Conservation (phyloP, 2,113 vertebrate genomes). For the Strix uralensis region DNA sequence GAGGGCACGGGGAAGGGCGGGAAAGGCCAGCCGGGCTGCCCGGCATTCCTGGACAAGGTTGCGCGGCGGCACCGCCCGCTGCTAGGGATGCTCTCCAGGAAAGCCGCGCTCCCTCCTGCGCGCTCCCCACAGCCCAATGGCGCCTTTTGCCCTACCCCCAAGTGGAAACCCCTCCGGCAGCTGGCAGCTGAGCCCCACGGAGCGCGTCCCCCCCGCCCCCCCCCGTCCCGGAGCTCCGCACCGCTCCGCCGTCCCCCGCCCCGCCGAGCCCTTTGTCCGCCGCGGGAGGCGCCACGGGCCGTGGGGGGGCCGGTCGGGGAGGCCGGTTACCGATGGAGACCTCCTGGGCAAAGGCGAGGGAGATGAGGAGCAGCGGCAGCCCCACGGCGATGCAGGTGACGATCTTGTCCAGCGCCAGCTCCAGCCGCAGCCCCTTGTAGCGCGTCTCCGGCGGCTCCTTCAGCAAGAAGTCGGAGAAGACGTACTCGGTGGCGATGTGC, state of each 20-base stretch:
- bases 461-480: constrained; percentile 93
- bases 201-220: not conserved
- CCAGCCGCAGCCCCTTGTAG: constrained; percentile 90
- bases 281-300: not conserved
- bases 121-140: not conserved
- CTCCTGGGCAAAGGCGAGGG: constrained; percentile 94
- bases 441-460: constrained; percentile 87
- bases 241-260: not conserved
- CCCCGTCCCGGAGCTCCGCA: not conserved
- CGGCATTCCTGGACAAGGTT: not conserved
- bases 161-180: not conserved
- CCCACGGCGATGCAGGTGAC: constrained; percentile 89
- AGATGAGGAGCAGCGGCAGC: constrained; percentile 93
- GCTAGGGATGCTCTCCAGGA: not conserved
- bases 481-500: constrained; percentile 92
- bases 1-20: not conserved
- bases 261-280: not conserved
- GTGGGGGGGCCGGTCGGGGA: not conserved
- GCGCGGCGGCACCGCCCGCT: not conserved
- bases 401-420: constrained; percentile 91
- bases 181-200: not conserved
- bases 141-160: not conserved
- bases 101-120: not conserved
- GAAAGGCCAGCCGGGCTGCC: not conserved
- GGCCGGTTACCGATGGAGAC: constrained; percentile 85